A percentile compares a stretch with the other conserved stretches of the same genome.
Evolutionary conservation across 2,888 invertebrate species (phyloP).

Genomic region (Drosophila nr. medialis): DNA sequence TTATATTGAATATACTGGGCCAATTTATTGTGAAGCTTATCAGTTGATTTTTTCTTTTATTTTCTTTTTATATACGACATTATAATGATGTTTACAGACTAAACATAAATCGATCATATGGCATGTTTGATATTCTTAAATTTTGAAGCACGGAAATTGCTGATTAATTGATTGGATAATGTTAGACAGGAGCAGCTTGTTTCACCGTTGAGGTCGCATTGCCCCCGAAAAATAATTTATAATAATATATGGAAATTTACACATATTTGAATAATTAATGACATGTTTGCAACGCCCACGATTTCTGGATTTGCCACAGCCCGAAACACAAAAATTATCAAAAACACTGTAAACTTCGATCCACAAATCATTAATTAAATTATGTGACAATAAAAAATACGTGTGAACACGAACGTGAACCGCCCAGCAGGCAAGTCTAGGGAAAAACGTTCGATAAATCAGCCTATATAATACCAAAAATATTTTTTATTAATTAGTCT

Average conservation of each 20-base stretch:
- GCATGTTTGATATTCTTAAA: not conserved
- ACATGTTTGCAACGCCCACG: not conserved
- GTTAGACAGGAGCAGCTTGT: not conserved
- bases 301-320: not conserved
- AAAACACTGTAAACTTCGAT: constrained; percentile 38
- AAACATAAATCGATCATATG: not conserved
- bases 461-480: constrained; percentile 27
- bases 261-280: not conserved
- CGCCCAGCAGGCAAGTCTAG: not conserved
- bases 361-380: constrained; percentile 71
- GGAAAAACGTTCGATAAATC: constrained; percentile 41
- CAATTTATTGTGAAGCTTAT: not conserved
- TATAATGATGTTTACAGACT: not conserved
- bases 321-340: not conserved
- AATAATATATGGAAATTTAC: not conserved
- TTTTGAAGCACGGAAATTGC: not conserved
- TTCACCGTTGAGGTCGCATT: not conserved
- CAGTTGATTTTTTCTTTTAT: not conserved
- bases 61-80: not conserved
- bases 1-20: not conserved
- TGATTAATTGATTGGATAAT: not conserved
- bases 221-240: not conserved
- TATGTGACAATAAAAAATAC: constrained; percentile 66
- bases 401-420: constrained; percentile 36
- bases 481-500: constrained; percentile 51